Conservation (phyloP, 2,113 vertebrate genomes). For the Cricetomys ansorgei region DNA sequence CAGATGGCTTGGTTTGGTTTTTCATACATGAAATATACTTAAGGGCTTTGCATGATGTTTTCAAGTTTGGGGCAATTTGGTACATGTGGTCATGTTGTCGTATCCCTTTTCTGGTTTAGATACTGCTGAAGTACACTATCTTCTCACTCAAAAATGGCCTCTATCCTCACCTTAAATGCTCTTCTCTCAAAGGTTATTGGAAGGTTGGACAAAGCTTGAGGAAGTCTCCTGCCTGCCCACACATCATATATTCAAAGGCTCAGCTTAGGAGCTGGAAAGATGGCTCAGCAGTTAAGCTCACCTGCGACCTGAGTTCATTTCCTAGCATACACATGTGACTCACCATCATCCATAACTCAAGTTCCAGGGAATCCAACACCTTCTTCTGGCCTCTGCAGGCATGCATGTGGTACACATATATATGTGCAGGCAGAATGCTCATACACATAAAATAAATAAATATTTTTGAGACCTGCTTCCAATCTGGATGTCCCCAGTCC, state of each 20-base stretch:
- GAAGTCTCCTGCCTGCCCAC: not conserved
- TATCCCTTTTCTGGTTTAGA: not conserved
- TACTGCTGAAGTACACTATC: not conserved
- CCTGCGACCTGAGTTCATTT: not conserved
- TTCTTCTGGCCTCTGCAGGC: not conserved
- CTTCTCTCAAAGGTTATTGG: not conserved
- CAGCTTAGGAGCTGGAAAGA: not conserved
- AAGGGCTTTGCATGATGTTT: not conserved
- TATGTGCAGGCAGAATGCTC: not conserved
- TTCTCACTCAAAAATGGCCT: not conserved
- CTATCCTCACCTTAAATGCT: not conserved
- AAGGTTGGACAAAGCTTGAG: not conserved
- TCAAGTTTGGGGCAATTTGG: not conserved
- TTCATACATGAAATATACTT: not conserved
- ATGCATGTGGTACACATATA: not conserved
- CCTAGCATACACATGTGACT: not conserved
- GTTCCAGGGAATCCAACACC: not conserved
- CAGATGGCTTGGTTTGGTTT: not conserved
- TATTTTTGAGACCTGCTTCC: not conserved
- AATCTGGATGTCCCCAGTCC: not conserved
- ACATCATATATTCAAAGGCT: not conserved
- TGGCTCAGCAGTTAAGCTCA: not conserved
- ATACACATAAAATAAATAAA: not conserved
- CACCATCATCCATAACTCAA: not conserved
- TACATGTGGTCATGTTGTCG: not conserved